These are phyloP conservation scores for Typhlichthys eigenmanni DNA, from an alignment of 2,797 vertebrate species.

Conservation along the genomic window DNA sequence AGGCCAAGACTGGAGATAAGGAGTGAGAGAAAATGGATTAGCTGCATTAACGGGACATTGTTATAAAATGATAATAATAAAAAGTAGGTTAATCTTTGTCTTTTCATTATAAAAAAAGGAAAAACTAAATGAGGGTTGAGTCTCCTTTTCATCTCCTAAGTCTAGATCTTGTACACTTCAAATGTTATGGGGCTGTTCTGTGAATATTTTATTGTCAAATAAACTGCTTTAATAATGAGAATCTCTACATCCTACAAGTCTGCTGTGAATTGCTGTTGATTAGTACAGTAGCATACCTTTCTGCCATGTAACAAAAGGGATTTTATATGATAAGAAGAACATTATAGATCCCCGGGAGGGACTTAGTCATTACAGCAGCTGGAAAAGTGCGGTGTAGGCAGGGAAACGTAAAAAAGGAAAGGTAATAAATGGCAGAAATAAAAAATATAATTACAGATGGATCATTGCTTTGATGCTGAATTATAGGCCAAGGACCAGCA, in stretches of 20 bases:
- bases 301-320: background rate
- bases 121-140: too few relatives aligned
- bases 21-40: conserved; percentile 13
- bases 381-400: conserved; percentile 1
- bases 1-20: conserved; percentile 33
- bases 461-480: conserved; percentile 2
- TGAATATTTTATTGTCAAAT: conserved; percentile 3
- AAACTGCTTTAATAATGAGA: background rate
- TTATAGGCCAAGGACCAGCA: background rate
- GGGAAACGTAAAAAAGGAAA: conserved; percentile 13
- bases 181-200: background rate
- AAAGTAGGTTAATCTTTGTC: conserved; percentile 12
- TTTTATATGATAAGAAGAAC: background rate
- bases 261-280: background rate
- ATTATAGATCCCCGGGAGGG: conserved; percentile 1
- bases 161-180: too few relatives aligned
- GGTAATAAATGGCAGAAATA: conserved; percentile 2
- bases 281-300: background rate
- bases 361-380: background rate
- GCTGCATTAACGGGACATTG: conserved; percentile 7
- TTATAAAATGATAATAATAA: conserved; percentile 13
- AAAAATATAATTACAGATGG: conserved; percentile 12
- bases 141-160: too few relatives aligned
- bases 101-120: conserved; percentile 35
- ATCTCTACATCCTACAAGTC: background rate